A percentile compares a stretch with the other conserved stretches of the same genome.
phyloP scores from a whole-genome alignment of 2,113 vertebrate genomes.

The Heptranchias perlo region DNA sequence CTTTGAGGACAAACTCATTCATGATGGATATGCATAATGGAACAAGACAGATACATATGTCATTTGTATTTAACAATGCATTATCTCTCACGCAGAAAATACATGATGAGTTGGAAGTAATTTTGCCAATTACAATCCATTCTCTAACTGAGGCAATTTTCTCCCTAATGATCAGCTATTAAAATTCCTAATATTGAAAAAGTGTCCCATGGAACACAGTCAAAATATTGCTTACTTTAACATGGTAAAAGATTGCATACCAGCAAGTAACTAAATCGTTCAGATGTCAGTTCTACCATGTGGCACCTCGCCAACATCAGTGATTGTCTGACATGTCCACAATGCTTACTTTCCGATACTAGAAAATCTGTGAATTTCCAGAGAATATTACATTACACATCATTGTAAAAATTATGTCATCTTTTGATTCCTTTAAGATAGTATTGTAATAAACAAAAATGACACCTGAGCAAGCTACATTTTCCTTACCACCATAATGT shows the following conservation, averaged over 20 bases:
- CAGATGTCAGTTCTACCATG: background rate
- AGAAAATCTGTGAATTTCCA: background rate
- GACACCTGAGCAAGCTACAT: background rate
- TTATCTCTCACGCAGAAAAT: constrained; percentile 30
- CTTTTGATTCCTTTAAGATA: background rate
- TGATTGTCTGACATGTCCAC: background rate
- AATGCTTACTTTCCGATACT: background rate
- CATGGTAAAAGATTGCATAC: background rate
- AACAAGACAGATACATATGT: constrained; percentile 32
- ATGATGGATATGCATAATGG: constrained; percentile 33
- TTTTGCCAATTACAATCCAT: background rate
- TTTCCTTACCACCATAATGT: background rate
- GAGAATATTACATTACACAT: background rate
- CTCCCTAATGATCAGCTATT: background rate
- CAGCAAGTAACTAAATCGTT: background rate
- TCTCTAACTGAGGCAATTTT: background rate
- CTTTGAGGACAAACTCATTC: constrained; percentile 17
- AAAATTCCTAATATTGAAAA: constrained; percentile 17
- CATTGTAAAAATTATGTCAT: background rate
- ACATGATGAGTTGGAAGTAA: background rate
- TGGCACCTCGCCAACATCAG: background rate
- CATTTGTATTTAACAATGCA: constrained; percentile 32
- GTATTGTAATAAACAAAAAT: background rate
- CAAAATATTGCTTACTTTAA: background rate
- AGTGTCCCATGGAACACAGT: background rate